phyloP scores from a whole-genome alignment of 2,113 vertebrate genomes.

The Atractosteus spatula region DNA sequence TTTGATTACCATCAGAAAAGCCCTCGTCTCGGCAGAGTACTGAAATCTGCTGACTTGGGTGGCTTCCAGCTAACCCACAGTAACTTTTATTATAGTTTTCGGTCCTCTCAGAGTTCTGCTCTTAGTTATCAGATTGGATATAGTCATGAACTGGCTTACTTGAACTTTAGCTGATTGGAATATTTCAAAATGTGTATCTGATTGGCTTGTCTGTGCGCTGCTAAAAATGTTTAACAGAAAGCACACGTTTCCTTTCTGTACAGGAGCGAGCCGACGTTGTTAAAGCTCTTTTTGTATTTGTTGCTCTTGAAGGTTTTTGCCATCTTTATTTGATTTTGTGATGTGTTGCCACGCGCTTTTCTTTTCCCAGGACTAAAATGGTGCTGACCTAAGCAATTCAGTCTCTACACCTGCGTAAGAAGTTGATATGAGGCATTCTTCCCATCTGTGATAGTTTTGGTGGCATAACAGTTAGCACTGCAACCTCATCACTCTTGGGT shows the following conservation, averaged over 20 bases:
- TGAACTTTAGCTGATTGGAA: conserved; percentile 31
- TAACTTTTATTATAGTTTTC: conserved; percentile 18
- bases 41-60: conserved; percentile 23
- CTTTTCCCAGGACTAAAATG: too few relatives aligned
- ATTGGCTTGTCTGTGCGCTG: conserved; percentile 28
- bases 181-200: conserved; percentile 36
- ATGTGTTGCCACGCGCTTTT: too few relatives aligned
- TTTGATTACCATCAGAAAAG: conserved; percentile 60
- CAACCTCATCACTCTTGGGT: too few relatives aligned
- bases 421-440: too few relatives aligned
- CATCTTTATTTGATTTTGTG: too few relatives aligned
- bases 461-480: too few relatives aligned
- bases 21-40: conserved; percentile 26
- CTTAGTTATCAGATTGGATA: conserved; percentile 47
- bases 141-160: conserved; percentile 23
- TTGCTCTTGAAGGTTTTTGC: too few relatives aligned
- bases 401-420: too few relatives aligned
- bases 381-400: too few relatives aligned
- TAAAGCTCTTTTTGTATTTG: too few relatives aligned
- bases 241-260: neutral
- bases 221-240: conserved; percentile 43
- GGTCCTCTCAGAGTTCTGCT: conserved; percentile 4
- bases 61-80: conserved; percentile 25
- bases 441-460: too few relatives aligned
- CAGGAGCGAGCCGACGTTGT: conserved; percentile 1